These are phyloP conservation scores for Muscicapa adusta DNA, from an alignment of 2,113 vertebrate genomes.

Conservation along the genomic window DNA sequence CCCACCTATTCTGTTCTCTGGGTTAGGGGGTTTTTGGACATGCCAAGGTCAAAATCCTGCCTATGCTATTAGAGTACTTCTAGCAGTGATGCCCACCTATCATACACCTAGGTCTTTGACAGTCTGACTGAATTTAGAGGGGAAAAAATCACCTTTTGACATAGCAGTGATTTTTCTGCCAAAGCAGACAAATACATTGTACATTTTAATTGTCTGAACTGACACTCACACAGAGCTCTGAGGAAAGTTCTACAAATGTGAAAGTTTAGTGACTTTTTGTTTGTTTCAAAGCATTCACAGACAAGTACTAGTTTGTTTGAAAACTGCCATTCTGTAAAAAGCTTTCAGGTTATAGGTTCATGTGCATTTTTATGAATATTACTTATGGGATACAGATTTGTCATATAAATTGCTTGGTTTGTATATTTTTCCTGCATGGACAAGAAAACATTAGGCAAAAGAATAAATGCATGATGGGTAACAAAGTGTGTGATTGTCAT, in stretches of 20 bases:
- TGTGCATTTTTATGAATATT: neutral
- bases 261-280: neutral
- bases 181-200: neutral
- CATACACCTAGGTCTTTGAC: neutral
- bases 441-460: neutral
- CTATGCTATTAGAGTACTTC: neutral
- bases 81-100: neutral
- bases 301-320: neutral
- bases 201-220: neutral
- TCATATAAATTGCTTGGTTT: neutral
- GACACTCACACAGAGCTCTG: neutral
- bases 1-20: neutral
- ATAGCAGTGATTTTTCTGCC: neutral
- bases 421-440: neutral
- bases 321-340: neutral
- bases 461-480: neutral
- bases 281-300: neutral
- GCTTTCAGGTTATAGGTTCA: neutral
- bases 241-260: neutral
- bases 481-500: neutral
- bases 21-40: neutral
- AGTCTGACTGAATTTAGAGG: neutral
- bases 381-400: neutral
- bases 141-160: neutral
- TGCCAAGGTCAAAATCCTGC: neutral